These are phyloP conservation scores for Ophonus ardosiacus DNA, from an alignment of 2,888 invertebrate species.

Conservation along the genomic window DNA sequence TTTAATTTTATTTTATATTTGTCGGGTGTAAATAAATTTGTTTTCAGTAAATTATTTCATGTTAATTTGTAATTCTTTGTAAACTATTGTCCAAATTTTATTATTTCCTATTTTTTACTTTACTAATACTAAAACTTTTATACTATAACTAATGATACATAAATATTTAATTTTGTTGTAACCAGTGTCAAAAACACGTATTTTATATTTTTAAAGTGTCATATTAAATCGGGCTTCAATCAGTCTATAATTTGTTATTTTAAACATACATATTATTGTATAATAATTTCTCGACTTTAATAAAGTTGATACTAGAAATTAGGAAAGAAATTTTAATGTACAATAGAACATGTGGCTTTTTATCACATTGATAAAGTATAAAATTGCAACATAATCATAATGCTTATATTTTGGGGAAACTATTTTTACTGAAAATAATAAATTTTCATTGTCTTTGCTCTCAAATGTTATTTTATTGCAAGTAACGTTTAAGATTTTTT, in stretches of 20 bases:
- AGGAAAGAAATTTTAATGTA: slow-evolving; percentile 53
- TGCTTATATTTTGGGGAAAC: not conserved
- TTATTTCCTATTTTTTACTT: not conserved
- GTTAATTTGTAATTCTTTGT: not conserved
- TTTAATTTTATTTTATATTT: slow-evolving; percentile 32
- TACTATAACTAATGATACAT: not conserved
- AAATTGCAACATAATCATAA: slow-evolving; percentile 33
- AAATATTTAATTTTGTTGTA: slow-evolving; percentile 30
- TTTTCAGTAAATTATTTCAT: not conserved
- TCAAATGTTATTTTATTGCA: slow-evolving; percentile 2
- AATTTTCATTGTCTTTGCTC: slow-evolving; percentile 46
- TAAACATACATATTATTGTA: slow-evolving; percentile 57
- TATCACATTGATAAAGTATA: slow-evolving; percentile 58
- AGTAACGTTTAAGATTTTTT: too few relatives aligned
- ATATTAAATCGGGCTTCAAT: slow-evolving; percentile 46
- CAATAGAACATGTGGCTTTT: slow-evolving; percentile 55
- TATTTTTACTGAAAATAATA: not conserved
- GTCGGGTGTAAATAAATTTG: not conserved
- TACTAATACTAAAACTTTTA: not conserved
- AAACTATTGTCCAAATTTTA: slow-evolving; percentile 12
- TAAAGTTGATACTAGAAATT: slow-evolving; percentile 59
- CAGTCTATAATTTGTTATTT: slow-evolving; percentile 46
- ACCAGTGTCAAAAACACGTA: slow-evolving; percentile 48
- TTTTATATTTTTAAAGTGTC: slow-evolving; percentile 52
- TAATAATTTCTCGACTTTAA: slow-evolving; percentile 59